Evolutionary conservation across 1,140 invertebrate genomes (phyloP).

Genomic region (Gerris buenoi): DNA sequence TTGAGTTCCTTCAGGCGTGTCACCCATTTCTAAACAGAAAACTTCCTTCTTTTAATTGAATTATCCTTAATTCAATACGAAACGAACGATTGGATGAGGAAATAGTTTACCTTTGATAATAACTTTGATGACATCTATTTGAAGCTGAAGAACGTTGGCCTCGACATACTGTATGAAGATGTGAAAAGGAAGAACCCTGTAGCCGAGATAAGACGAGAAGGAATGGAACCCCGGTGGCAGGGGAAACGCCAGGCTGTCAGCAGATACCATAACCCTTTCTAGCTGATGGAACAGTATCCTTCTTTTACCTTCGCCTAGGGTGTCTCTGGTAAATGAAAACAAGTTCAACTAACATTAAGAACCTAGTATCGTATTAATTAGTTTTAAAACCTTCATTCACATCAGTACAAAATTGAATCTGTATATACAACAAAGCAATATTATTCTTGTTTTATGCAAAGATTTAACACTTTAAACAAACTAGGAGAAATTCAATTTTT

Average conservation of each 20-base stretch:
- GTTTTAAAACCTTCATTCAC: too few relatives aligned
- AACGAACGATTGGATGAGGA: too few relatives aligned
- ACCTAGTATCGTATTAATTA: too few relatives aligned
- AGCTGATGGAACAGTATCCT: slow-evolving; percentile 16
- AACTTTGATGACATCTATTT: slow-evolving; percentile 70
- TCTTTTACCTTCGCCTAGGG: slow-evolving; percentile 13
- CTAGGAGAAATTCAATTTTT: too few relatives aligned
- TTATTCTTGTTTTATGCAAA: too few relatives aligned
- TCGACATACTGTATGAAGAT: slow-evolving; percentile 66
- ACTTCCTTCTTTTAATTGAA: too few relatives aligned
- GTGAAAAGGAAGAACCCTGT: slow-evolving; percentile 52
- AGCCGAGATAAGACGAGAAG: slow-evolving; percentile 71
- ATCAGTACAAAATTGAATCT: too few relatives aligned
- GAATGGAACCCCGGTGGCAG: slow-evolving; percentile 70
- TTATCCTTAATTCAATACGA: too few relatives aligned
- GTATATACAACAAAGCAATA: too few relatives aligned
- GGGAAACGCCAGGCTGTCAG: slow-evolving; percentile 64
- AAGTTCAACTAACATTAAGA: too few relatives aligned
- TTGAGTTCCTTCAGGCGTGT: slow-evolving; percentile 43
- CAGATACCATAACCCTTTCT: slow-evolving; percentile 50
- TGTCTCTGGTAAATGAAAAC: too few relatives aligned
- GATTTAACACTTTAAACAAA: too few relatives aligned
- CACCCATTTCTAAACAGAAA: slow-evolving; percentile 52
- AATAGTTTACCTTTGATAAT: slow-evolving; percentile 44
- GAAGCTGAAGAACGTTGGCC: slow-evolving; percentile 63